Evolutionary conservation across 2,113 vertebrate genomes (phyloP).

Genomic region (Fukomys damarensis): DNA sequence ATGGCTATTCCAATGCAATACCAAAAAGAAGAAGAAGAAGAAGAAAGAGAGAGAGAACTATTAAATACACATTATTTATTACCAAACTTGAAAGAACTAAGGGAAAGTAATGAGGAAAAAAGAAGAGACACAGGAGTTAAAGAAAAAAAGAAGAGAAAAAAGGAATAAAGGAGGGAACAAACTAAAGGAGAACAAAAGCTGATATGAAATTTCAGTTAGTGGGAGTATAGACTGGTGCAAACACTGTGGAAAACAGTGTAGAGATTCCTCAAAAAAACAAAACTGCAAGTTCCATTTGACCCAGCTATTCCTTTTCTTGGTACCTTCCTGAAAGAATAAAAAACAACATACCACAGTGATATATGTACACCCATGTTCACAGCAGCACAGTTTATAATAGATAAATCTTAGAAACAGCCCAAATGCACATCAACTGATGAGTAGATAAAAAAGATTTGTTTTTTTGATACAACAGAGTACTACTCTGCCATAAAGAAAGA

Average conservation of each 20-base stretch:
- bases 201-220: not conserved
- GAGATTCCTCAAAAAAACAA: not conserved
- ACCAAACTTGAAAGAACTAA: not conserved
- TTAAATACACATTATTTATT: not conserved
- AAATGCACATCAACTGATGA: not conserved
- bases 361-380: not conserved
- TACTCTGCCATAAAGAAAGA: not conserved
- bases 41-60: not conserved
- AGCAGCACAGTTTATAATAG: not conserved
- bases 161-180: not conserved
- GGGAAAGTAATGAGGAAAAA: not conserved
- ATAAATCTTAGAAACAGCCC: not conserved
- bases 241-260: not conserved
- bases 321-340: not conserved
- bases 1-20: not conserved
- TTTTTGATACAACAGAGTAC: not conserved
- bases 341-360: not conserved
- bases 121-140: not conserved
- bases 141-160: not conserved
- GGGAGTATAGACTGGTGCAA: not conserved
- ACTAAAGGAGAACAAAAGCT: not conserved
- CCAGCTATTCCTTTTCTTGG: not conserved
- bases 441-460: not conserved
- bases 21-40: rapidly evolving
- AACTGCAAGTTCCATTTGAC: not conserved